Evolutionary conservation across 1,140 invertebrate genomes (phyloP).

Genomic region (Tetramorium parvispinum): DNA sequence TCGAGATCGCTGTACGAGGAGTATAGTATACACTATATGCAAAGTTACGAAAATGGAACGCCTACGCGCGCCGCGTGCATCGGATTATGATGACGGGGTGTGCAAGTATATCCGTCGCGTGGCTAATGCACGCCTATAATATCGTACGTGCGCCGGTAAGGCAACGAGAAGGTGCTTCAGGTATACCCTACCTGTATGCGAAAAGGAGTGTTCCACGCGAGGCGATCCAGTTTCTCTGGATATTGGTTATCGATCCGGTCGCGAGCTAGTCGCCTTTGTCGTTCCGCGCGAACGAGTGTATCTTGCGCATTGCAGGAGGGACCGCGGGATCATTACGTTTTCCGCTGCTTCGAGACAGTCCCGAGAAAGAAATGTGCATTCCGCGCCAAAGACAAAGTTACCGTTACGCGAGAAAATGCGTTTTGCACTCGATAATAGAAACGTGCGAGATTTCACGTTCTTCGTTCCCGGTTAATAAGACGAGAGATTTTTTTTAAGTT

Average conservation of each 20-base stretch:
- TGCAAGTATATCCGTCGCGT: constrained; percentile 23
- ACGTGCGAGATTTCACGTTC: neutral
- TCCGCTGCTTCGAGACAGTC: neutral
- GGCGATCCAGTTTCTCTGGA: constrained; percentile 69
- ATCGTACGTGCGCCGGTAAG: constrained; percentile 59
- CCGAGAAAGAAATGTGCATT: neutral
- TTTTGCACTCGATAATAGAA: neutral
- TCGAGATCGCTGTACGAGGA: too few relatives aligned
- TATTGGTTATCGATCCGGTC: constrained; percentile 71
- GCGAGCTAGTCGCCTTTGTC: constrained; percentile 39
- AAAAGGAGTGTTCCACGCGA: constrained; percentile 20
- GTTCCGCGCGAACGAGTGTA: constrained; percentile 11
- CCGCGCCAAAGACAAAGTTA: neutral
- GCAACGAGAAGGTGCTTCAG: constrained; percentile 13
- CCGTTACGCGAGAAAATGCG: neutral
- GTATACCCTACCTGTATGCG: neutral
- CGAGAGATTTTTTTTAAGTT: neutral
- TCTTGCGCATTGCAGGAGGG: neutral
- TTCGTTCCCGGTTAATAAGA: neutral
- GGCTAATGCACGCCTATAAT: constrained; percentile 59
- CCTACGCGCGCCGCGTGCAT: constrained; percentile 35
- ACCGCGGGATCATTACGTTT: constrained; percentile 29
- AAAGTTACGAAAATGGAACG: constrained; percentile 43
- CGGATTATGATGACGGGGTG: constrained; percentile 48
- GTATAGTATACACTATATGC: neutral